Conservation (phyloP, 2,113 vertebrate genomes). For the Phalacrocorax aristotelis region DNA sequence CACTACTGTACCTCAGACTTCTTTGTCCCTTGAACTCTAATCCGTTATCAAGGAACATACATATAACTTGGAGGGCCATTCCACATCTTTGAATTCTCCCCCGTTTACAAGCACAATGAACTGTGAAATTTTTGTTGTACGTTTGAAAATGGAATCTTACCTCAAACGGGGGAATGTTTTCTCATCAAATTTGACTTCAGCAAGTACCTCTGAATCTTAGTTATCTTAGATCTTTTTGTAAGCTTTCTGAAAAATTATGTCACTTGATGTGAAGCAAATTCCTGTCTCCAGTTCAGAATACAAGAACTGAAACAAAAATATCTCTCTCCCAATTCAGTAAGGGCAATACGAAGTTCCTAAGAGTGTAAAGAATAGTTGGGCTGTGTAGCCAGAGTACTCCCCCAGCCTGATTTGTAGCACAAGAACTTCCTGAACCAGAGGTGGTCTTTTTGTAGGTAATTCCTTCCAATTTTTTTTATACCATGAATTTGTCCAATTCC, state of each 20-base stretch:
- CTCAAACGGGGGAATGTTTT: not conserved
- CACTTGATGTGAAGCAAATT: not conserved
- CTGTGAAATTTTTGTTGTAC: not conserved
- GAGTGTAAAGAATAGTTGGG: not conserved
- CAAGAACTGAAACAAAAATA: not conserved
- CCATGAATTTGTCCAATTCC: not conserved
- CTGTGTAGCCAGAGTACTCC: not conserved
- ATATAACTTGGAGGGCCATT: not conserved
- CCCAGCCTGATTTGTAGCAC: not conserved
- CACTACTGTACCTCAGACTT: not conserved
- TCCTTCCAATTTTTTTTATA: not conserved
- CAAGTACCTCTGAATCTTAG: not conserved
- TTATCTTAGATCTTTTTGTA: not conserved
- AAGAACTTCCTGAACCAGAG: not conserved
- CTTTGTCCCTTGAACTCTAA: not conserved
- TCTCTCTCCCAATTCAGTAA: not conserved
- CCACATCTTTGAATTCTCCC: not conserved
- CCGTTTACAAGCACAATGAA: not conserved
- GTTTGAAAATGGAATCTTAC: not conserved
- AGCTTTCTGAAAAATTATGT: not conserved
- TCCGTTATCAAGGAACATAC: not conserved
- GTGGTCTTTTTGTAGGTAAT: not conserved
- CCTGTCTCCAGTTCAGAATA: not conserved
- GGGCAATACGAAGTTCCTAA: not conserved
- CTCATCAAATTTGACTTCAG: not conserved